These are phyloP conservation scores for Pedetes capensis DNA, from an alignment of 2,113 vertebrate genomes.

Conservation along the genomic window DNA sequence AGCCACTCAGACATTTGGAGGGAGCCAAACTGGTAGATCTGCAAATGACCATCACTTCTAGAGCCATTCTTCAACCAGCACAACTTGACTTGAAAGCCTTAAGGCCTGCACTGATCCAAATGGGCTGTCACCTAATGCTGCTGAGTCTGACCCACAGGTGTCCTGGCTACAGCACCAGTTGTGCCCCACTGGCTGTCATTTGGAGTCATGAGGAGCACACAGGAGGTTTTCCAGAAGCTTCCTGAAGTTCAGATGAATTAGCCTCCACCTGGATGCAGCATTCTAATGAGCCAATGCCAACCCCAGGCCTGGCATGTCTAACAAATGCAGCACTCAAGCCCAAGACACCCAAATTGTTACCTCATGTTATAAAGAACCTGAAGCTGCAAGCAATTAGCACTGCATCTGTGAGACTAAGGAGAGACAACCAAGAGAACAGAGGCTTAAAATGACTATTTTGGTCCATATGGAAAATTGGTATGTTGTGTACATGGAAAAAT, in stretches of 20 bases:
- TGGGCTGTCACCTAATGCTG: constrained; percentile 12
- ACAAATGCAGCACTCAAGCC: constrained; percentile 58
- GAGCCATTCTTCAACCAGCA: neutral
- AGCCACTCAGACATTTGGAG: neutral
- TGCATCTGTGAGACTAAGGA: constrained; percentile 44
- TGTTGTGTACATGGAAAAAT: constrained; percentile 37
- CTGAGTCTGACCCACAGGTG: neutral
- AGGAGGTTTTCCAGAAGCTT: constrained; percentile 39
- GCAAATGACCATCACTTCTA: neutral
- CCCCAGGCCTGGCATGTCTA: constrained; percentile 62
- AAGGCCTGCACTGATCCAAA: constrained; percentile 16
- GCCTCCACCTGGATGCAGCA: constrained; percentile 39
- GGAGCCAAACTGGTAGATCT: neutral
- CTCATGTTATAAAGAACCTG: constrained; percentile 70
- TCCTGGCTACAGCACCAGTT: constrained; percentile 45
- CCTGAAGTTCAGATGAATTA: neutral
- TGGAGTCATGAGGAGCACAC: neutral
- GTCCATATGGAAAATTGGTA: constrained; percentile 52
- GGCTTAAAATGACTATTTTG: constrained; percentile 51
- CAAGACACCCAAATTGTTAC: constrained; percentile 50
- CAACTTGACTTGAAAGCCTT: constrained; percentile 29
- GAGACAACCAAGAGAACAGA: constrained; percentile 48
- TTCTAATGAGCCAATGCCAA: neutral
- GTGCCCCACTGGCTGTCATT: neutral
- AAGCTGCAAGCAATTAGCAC: constrained; percentile 78